Conservation (phyloP, 2,888 invertebrate genomes). For the Latrodectus hesperus region DNA sequence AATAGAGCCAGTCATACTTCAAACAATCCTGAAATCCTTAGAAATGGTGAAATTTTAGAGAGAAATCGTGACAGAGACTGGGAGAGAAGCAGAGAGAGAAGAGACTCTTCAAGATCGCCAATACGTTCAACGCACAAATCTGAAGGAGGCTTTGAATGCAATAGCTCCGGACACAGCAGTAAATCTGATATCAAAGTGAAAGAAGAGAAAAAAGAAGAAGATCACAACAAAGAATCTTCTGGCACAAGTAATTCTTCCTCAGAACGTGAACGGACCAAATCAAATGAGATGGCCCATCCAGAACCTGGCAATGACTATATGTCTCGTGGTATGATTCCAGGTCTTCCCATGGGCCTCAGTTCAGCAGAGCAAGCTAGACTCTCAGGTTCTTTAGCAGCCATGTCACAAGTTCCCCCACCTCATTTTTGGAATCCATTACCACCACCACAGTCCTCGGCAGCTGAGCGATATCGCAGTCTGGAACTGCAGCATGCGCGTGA, state of each 20-base stretch:
- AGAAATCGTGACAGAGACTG: conserved; percentile 54
- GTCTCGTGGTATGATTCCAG: conserved; percentile 23
- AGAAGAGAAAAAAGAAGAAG: conserved; percentile 67
- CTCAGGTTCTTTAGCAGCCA: conserved; percentile 51
- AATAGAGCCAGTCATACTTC: conserved; percentile 29
- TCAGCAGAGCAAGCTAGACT: conserved; percentile 51
- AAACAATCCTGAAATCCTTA: conserved; percentile 33
- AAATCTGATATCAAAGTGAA: conserved; percentile 56
- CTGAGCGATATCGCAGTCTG: conserved; percentile 53
- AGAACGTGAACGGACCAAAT: conserved; percentile 35
- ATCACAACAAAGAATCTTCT: conserved; percentile 20
- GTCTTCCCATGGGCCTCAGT: conserved; percentile 37
- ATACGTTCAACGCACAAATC: conserved; percentile 53
- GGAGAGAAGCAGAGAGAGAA: conserved; percentile 42
- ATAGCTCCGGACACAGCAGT: conserved; percentile 7
- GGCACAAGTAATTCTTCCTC: background rate
- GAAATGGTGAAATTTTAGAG: conserved; percentile 55
- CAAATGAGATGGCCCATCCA: conserved; percentile 13
- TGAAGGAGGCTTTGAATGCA: conserved; percentile 32
- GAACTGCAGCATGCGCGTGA: conserved; percentile 55
- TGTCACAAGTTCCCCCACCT: conserved; percentile 46
- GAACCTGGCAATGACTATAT: conserved; percentile 44
- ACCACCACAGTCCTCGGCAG: conserved; percentile 22
- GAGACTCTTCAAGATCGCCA: conserved; percentile 65
- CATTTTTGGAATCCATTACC: conserved; percentile 58